These are phyloP conservation scores for Ips nitidus DNA, from an alignment of 1,140 invertebrate genomes.

Conservation along the genomic window DNA sequence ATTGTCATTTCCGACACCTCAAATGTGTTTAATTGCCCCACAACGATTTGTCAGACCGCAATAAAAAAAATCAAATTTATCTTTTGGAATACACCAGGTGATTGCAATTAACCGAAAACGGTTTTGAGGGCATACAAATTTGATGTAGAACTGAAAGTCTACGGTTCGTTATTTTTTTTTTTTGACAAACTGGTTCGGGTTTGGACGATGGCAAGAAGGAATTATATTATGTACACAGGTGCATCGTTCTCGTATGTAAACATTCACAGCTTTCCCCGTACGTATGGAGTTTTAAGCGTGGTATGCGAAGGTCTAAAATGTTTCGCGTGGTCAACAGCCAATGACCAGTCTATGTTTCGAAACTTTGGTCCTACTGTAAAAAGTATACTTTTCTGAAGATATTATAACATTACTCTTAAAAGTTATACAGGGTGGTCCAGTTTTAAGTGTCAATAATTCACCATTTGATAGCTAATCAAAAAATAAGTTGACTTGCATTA, in stretches of 20 bases:
- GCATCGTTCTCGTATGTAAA: constrained; percentile 36
- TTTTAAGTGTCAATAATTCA: too few relatives aligned
- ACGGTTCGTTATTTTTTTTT: not conserved
- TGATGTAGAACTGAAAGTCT: too few relatives aligned
- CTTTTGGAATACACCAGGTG: too few relatives aligned
- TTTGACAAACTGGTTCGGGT: constrained; percentile 27
- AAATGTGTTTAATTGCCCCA: not conserved
- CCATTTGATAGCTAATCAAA: too few relatives aligned
- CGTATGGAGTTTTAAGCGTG: constrained; percentile 6
- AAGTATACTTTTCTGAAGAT: too few relatives aligned
- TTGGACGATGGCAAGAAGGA: constrained; percentile 12
- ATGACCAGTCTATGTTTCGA: constrained; percentile 5
- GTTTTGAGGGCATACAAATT: too few relatives aligned
- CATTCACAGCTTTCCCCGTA: constrained; percentile 31
- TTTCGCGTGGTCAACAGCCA: constrained; percentile 22
- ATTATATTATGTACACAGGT: constrained; percentile 36
- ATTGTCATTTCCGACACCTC: not conserved
- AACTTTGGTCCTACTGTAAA: not conserved
- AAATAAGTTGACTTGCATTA: too few relatives aligned
- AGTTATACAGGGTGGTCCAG: too few relatives aligned
- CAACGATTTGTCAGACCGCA: too few relatives aligned
- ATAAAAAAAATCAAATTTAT: too few relatives aligned
- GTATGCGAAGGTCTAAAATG: constrained; percentile 31
- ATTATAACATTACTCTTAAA: too few relatives aligned
- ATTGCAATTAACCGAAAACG: too few relatives aligned